Conservation (phyloP, 1,140 invertebrate genomes). For the Varroa destructor region DNA sequence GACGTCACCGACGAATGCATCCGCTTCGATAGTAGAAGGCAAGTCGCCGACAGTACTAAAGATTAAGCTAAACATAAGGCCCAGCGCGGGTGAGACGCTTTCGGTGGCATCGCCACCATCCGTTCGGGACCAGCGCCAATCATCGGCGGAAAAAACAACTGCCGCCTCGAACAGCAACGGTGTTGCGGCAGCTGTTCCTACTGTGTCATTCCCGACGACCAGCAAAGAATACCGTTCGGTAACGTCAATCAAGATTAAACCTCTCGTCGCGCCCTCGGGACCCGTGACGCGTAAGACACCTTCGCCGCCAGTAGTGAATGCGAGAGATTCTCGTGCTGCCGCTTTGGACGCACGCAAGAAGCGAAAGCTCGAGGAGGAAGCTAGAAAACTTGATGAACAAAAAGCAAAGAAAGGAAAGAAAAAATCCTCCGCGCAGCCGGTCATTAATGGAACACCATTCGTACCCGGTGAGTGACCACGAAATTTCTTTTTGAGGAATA, state of each 20-base stretch:
- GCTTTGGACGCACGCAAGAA: not conserved
- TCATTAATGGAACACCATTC: no score
- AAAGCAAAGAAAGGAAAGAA: constrained; percentile 12
- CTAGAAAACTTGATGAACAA: constrained; percentile 1
- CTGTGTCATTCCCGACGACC: constrained; percentile 5
- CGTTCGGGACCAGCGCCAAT: no score
- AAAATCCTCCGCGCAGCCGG: not conserved
- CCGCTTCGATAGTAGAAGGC: not conserved
- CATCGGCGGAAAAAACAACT: not conserved
- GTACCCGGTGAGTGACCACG: no score
- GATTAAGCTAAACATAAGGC: constrained; percentile 9
- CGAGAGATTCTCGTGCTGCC: constrained; percentile 1
- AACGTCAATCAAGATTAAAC: not conserved
- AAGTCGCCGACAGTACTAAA: constrained; percentile 19
- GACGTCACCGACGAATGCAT: no score
- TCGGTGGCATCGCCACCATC: not conserved
- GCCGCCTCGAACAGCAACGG: not conserved
- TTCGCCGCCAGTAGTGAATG: not conserved
- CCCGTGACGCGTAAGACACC: constrained; percentile 1
- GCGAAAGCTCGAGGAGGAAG: not conserved
- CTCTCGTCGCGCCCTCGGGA: not conserved
- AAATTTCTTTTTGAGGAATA: no score
- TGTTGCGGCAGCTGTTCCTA: not conserved
- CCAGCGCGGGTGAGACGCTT: not conserved
- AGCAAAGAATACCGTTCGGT: not conserved